Evolutionary conservation across 1,140 invertebrate species (phyloP).

Genomic region (Anthonomus grandis): DNA sequence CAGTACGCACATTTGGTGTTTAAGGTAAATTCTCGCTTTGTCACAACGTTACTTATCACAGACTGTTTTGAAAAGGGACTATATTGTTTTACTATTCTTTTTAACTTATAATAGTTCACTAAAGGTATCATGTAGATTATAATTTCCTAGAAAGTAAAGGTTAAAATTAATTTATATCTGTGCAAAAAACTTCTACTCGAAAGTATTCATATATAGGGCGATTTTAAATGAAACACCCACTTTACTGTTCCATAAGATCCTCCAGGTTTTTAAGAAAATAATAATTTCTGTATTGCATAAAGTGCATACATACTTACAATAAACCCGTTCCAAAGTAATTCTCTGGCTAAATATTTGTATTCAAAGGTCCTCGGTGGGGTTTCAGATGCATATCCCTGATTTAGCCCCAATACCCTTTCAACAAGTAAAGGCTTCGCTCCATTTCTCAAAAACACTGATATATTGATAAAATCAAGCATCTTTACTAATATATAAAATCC

Average conservation of each 20-base stretch:
- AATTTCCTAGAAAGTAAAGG: slow-evolving; percentile 38
- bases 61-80: slow-evolving; percentile 38
- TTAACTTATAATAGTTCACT: slow-evolving; percentile 47
- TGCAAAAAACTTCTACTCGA: too few species aligned
- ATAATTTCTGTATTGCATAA: not conserved
- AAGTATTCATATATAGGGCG: too few species aligned
- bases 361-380: slow-evolving; percentile 34
- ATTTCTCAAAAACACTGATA: slow-evolving; percentile 41
- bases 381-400: slow-evolving; percentile 39
- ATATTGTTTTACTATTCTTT: slow-evolving; percentile 35
- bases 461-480: slow-evolving; percentile 43
- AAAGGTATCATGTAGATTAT: slow-evolving; percentile 43
- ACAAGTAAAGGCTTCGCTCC: slow-evolving; percentile 42
- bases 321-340: slow-evolving; percentile 48
- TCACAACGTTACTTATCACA: slow-evolving; percentile 2
- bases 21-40: slow-evolving; percentile 43
- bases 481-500: slow-evolving; percentile 32
- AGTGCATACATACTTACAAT: slow-evolving; percentile 38
- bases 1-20: slow-evolving; percentile 57
- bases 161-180: not conserved
- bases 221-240: too few species aligned
- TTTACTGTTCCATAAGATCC: too few species aligned
- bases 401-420: slow-evolving; percentile 42
- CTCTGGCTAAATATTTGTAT: slow-evolving; percentile 44
- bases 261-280: not conserved